phyloP scores from a whole-genome alignment of 2,888 invertebrate species.

The Syritta pipiens region DNA sequence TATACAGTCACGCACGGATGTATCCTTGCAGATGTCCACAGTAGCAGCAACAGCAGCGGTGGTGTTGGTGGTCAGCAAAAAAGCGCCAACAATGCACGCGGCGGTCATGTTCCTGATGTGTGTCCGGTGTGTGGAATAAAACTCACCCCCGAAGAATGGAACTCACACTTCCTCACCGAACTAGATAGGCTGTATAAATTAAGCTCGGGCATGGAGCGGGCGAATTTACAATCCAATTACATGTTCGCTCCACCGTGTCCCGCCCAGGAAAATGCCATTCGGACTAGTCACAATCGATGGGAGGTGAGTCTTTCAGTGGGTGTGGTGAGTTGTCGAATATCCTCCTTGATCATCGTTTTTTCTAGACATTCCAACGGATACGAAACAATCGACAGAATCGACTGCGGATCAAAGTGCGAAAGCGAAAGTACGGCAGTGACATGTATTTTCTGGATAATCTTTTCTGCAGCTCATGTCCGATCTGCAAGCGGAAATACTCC shows the following conservation, averaged over 20 bases:
- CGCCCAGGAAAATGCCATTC: slow-evolving; percentile 78
- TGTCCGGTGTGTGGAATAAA: slow-evolving; percentile 87
- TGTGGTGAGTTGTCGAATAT: background rate
- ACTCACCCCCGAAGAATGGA: slow-evolving; percentile 84
- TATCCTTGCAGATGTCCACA: slow-evolving; percentile 64
- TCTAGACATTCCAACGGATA: slow-evolving; percentile 84
- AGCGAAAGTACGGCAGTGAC: slow-evolving; percentile 83
- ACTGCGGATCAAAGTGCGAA: slow-evolving; percentile 84
- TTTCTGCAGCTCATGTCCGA: slow-evolving; percentile 82
- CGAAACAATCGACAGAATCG: slow-evolving; percentile 86
- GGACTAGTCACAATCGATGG: slow-evolving; percentile 82
- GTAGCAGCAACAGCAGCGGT: slow-evolving; percentile 59
- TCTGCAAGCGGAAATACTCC: slow-evolving; percentile 81
- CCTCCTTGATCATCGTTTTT: background rate
- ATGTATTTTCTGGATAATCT: slow-evolving; percentile 79
- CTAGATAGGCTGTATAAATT: slow-evolving; percentile 84
- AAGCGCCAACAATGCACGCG: slow-evolving; percentile 66
- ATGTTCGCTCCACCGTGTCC: slow-evolving; percentile 78
- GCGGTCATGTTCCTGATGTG: slow-evolving; percentile 77
- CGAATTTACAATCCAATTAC: slow-evolving; percentile 78
- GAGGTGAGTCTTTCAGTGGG: slow-evolving; percentile 80
- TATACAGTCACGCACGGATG: too few relatives aligned
- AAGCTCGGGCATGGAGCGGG: slow-evolving; percentile 80
- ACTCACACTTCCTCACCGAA: slow-evolving; percentile 85
- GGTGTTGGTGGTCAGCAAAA: slow-evolving; percentile 62